Base-by-base conservation (phyloP, 2,113 vertebrate species). In the Pseudorhombus dupliciocellatus region DNA sequence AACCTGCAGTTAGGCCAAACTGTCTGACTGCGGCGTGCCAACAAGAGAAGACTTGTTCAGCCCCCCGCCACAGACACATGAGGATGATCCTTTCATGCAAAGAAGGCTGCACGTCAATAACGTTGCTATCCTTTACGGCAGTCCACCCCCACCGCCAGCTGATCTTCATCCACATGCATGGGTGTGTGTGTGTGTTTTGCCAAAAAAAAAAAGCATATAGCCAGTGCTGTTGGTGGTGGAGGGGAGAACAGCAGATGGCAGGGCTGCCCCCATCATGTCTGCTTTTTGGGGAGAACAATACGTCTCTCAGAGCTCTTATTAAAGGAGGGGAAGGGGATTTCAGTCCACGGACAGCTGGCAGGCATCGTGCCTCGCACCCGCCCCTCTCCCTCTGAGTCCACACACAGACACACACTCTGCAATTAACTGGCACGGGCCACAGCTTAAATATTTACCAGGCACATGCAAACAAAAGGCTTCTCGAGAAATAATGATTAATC, bases 221-320 rank as follows among this genome's bases (percentile, higher is more conserved):
- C 34, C 65, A 37, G 40, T 71, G 74, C 72, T 60, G 74, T 70
- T 60, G 40, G 67, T 66, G 59, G 79, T 73, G 21, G 31, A 11
- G 82, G 74, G 79, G 86, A 48, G 83, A 83, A 79, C 75, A 91
- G 91, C 93, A 95, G 93, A 96, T 93, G 93, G 93, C 75, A 87
- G 86, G 77, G 87, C 92, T 86, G 87, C 88, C 89, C 88, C 89
- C 87, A 54, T 83, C 88, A 87, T 87, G 90, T 91, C 90, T 93
- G 85, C 81, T 80, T 86, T 91, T 87, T 81, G 50, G 69, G 63
- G 84, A 92, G 91, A 93, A 95, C 94, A 95, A 95, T 94, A 91
- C 90, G 61, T 81, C 90, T 91, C 91, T 79, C 81, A 90, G 72
- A 89, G 91, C 88, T 79, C 81, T 85, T 88, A 92, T 92, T 92